These are phyloP conservation scores for Drosophila pruinosa DNA, from an alignment of 1,140 invertebrate species.

Conservation along the genomic window DNA sequence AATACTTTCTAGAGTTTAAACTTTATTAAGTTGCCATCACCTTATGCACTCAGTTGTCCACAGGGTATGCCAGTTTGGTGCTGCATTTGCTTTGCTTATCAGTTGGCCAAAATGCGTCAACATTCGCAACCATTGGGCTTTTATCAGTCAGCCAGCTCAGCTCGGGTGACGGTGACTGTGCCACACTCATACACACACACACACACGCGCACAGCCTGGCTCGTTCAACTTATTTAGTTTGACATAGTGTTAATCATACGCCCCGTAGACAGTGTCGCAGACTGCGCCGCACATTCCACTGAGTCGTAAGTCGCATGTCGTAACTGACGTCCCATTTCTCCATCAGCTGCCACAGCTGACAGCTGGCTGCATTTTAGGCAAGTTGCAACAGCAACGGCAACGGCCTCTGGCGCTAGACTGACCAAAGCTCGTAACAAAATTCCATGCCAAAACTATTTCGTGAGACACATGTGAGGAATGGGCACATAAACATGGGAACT, in stretches of 20 bases:
- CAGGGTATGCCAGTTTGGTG: conserved; percentile 14
- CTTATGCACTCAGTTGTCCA: not conserved
- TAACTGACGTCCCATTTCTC: conserved; percentile 9
- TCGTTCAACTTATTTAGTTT: not conserved
- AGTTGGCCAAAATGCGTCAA: conserved; percentile 41
- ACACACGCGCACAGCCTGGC: not conserved
- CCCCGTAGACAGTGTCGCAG: conserved; percentile 10
- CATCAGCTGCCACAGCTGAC: conserved; percentile 24
- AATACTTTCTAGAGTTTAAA: too few relatives aligned
- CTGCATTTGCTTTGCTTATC: conserved; percentile 35
- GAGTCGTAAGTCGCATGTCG: not conserved
- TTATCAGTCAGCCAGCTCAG: conserved; percentile 22
- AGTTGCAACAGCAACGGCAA: not conserved
- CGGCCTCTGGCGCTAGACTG: conserved; percentile 28
- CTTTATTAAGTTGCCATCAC: not conserved
- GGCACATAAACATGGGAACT: not conserved
- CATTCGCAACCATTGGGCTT: conserved; percentile 23
- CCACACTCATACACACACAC: conserved; percentile 2
- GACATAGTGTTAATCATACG: conserved; percentile 40
- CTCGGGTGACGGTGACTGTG: not conserved
- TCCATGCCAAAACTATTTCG: conserved; percentile 23
- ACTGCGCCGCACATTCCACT: not conserved
- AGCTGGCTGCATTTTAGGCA: conserved; percentile 6
- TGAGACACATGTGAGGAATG: conserved; percentile 6
- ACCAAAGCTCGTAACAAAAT: conserved; percentile 10